A percentile compares a stretch with the other conserved stretches of the same genome.
Conservation (phyloP, 2,797 vertebrate species). For the Carcharodon carcharias region DNA sequence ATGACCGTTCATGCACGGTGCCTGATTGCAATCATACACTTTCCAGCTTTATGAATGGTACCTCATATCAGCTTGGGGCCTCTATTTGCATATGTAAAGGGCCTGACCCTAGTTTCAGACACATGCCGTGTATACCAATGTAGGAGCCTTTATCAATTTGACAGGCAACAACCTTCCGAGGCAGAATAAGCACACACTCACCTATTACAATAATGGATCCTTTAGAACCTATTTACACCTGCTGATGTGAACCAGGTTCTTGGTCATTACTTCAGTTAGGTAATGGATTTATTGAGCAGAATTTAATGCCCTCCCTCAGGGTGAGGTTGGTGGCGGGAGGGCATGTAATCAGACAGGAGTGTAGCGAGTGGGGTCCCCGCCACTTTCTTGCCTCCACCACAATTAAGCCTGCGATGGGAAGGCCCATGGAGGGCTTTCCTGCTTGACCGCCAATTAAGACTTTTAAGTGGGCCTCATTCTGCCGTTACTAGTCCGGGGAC, state of each 20-base stretch:
- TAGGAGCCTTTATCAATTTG: not conserved
- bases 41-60: not conserved
- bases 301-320: not conserved
- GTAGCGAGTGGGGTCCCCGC: not conserved
- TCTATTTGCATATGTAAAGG: not conserved
- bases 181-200: not conserved
- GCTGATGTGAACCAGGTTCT: not conserved
- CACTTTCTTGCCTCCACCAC: not conserved
- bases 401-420: not conserved
- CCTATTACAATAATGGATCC: not conserved
- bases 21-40: not conserved
- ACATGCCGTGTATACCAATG: not conserved
- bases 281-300: not conserved
- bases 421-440: too few relatives aligned
- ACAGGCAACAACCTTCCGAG: not conserved
- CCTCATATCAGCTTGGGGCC: not conserved
- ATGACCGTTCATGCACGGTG: not conserved
- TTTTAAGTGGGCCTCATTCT: not conserved
- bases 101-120: not conserved
- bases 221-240: not conserved
- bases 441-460: not conserved
- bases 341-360: not conserved
- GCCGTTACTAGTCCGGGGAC: not conserved
- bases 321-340: not conserved
- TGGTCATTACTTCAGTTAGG: not conserved